phyloP scores from a whole-genome alignment of 2,797 vertebrate genomes.

The Myotis daubentonii region DNA sequence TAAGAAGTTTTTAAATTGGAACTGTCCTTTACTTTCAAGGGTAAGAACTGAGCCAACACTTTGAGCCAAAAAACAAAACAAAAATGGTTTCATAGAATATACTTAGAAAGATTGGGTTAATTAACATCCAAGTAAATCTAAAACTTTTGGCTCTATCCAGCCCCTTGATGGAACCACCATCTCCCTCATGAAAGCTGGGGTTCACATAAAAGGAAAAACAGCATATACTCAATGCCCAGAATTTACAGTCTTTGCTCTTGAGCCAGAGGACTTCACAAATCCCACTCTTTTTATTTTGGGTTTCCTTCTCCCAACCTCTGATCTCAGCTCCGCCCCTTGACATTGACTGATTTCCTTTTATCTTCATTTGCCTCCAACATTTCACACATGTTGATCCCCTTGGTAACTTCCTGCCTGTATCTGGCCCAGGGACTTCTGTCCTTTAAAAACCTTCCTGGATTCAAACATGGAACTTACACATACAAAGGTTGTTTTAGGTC shows the following conservation, averaged over 20 bases:
- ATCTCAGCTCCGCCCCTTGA: neutral
- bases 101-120: slow-evolving; percentile 1
- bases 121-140: slow-evolving; percentile 41
- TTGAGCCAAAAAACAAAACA: neutral
- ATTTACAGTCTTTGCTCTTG: neutral
- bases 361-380: neutral
- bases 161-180: accelerated
- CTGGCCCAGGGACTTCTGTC: neutral
- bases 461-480: neutral
- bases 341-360: neutral
- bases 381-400: neutral
- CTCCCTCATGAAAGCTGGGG: neutral
- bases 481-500: neutral
- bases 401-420: neutral
- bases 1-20: neutral
- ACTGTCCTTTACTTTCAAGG: neutral
- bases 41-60: neutral
- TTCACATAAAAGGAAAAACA: neutral
- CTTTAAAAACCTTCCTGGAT: neutral
- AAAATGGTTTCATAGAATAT: slow-evolving; percentile 37
- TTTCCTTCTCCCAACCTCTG: neutral
- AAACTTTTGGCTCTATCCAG: neutral
- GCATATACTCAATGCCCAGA: neutral
- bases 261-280: neutral
- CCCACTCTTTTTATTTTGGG: neutral